Base-by-base conservation (phyloP, 2,113 vertebrate genomes). In the Machaerirhynchus nigripectus region DNA sequence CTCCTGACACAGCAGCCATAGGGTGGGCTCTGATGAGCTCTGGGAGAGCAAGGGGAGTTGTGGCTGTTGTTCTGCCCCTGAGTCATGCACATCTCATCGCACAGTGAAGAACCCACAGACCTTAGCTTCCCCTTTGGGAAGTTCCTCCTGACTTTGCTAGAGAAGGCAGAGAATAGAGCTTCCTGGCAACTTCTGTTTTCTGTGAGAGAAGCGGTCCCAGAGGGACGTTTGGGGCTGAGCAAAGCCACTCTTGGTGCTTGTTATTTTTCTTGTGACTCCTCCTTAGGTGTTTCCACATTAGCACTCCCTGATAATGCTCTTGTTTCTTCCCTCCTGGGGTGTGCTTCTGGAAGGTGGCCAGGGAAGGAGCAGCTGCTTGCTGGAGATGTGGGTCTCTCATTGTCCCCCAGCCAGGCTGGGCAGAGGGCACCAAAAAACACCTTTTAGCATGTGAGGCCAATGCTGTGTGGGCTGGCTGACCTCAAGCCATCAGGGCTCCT, bases 51-150 rank as follows among this genome's bases (percentile, higher is more conserved):
- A 7, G 28, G 39, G 33, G 30, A 42, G 1, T 50, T 83, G 28
- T 52, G 33, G 23, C 37, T 76, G 39, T 49, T 37, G 28, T 42
- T 69, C 18, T 42, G 31, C 50, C 35, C 1, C 0, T 1, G 15
- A 1, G 18, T 78, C 73, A 84, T 0, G 0, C 0, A 1, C 2
- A 0, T 49, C 84, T 70, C 5, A 0, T 20, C 57, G 20, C 1
- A 9, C 65, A 6, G 2, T 21, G 17, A 63, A 37, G 35, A 77
- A 19, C 83, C 71, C 64, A 57, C 79, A 63, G 71, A 91, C 79
- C 24, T 84, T 24, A 5, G 35, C 53, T 96, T 96, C 90, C 84
- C 27, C 78, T 79, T 79, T 8, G 55, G 31, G 28, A 7, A 49
- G 20, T 26, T 70, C 59, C 82, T n/a, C 3, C 59, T 64, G 61